Conservation (phyloP, 2,888 invertebrate species). For the Drosophila mayaguana region DNA sequence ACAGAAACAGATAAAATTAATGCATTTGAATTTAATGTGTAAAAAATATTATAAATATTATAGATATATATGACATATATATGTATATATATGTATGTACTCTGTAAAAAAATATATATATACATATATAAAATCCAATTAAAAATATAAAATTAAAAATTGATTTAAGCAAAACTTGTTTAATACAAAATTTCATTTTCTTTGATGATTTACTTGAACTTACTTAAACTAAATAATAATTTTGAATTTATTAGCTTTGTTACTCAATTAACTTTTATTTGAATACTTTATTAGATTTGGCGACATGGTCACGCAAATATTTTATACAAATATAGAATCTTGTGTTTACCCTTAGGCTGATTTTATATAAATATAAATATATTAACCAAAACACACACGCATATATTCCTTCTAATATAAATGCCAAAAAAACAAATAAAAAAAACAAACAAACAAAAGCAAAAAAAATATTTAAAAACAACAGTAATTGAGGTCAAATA, state of each 20-base stretch:
- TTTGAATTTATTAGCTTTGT: neutral
- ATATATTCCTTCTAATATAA: conserved; percentile 45
- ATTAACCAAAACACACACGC: conserved; percentile 49
- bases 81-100: conserved; percentile 39
- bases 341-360: conserved; percentile 17
- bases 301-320: conserved; percentile 5
- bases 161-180: conserved; percentile 1
- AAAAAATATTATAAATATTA: conserved; percentile 72
- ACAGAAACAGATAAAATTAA: conserved; percentile 64
- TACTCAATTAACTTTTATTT: conserved; percentile 11
- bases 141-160: conserved; percentile 43
- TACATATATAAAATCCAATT: conserved; percentile 54
- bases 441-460: conserved; percentile 11
- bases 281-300: neutral
- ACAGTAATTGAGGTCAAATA: conserved; percentile 40
- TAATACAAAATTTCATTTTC: neutral
- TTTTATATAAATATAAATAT: conserved; percentile 27
- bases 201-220: neutral
- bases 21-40: conserved; percentile 69
- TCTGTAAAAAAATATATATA: conserved; percentile 48
- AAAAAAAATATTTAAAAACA: neutral
- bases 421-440: conserved; percentile 56
- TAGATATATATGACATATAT: conserved; percentile 30
- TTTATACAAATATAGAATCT: neutral
- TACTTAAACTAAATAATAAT: neutral